Conservation (phyloP, 2,113 vertebrate species). For the Chinchilla lanigera region DNA sequence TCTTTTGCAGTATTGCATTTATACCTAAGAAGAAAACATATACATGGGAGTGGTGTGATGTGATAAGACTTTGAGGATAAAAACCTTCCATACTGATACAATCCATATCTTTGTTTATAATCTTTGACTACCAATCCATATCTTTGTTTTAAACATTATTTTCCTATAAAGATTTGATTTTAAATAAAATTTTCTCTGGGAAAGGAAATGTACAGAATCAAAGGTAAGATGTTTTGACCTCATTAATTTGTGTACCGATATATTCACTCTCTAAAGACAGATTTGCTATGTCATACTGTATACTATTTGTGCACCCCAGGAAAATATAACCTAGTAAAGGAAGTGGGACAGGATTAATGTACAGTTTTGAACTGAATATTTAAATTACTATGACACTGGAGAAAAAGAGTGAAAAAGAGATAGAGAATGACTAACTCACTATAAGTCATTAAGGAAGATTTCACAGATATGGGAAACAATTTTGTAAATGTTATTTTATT, state of each 20-base stretch:
- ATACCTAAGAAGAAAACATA: not conserved
- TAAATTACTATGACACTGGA: not conserved
- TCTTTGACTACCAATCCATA: not conserved
- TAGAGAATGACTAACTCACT: not conserved
- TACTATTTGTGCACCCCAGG: not conserved
- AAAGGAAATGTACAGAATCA: not conserved
- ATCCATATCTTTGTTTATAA: not conserved
- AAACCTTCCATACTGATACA: not conserved
- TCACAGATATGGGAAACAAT: not conserved
- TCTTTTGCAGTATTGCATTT: conserved; percentile 10
- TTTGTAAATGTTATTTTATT: not conserved
- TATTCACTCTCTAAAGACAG: not conserved
- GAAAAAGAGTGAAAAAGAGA: not conserved
- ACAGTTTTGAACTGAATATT: not conserved
- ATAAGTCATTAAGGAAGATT: not conserved
- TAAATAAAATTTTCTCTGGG: not conserved
- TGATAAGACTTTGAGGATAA: conserved; percentile 14
- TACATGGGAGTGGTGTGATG: not conserved
- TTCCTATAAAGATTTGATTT: conserved; percentile 13
- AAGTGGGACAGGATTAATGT: not conserved
- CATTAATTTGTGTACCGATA: not conserved
- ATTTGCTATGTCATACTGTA: not conserved
- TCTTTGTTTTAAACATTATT: not conserved
- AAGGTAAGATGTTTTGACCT: not conserved
- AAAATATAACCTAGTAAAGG: not conserved